These are phyloP conservation scores for Coracopsis vasa DNA, from an alignment of 2,113 vertebrate genomes.

Conservation along the genomic window DNA sequence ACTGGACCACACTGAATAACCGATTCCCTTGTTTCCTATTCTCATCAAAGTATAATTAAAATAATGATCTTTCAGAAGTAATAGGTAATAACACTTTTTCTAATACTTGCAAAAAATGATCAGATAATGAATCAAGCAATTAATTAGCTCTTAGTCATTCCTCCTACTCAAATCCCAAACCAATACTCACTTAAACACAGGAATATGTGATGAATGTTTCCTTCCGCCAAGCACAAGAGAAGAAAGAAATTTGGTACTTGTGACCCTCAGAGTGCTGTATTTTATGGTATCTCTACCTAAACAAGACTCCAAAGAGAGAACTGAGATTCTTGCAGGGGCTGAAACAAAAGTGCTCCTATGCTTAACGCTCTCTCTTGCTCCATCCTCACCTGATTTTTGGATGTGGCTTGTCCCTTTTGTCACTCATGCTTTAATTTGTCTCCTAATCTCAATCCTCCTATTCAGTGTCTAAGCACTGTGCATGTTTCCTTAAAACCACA, in stretches of 20 bases:
- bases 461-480: not conserved
- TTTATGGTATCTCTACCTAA: not conserved
- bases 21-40: not conserved
- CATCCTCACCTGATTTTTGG: not conserved
- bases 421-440: not conserved
- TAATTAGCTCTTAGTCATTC: not conserved
- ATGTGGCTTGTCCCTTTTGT: not conserved
- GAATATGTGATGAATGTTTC: not conserved
- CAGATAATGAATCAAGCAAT: constrained; percentile 9
- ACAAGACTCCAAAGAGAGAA: not conserved
- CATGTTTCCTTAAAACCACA: not conserved
- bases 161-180: not conserved
- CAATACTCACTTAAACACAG: not conserved
- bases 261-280: not conserved
- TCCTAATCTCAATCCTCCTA: not conserved
- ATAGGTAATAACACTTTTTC: constrained; percentile 14
- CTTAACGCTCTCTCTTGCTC: not conserved
- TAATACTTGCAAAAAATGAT: not conserved
- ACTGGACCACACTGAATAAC: not conserved
- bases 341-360: not conserved
- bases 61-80: not conserved
- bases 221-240: not conserved
- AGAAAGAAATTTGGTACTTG: not conserved
- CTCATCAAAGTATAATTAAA: constrained; percentile 11
- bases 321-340: not conserved